Evolutionary conservation across 2,888 invertebrate genomes (phyloP), one percentile per base, ranked within the genome.

Genomic region (Cloeon dipterum): DNA sequence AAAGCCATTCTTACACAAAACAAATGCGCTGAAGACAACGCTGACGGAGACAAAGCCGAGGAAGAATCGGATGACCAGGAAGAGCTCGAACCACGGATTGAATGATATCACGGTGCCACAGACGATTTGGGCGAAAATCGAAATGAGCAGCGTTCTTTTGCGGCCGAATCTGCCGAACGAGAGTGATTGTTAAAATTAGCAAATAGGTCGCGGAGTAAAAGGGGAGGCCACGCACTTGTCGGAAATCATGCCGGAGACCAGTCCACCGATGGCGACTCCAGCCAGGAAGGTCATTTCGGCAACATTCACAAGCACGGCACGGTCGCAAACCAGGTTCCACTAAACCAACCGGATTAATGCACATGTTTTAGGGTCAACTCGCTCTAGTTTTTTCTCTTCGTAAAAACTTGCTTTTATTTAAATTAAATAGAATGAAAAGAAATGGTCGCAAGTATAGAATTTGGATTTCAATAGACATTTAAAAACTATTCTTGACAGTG

Each of bases 1-100:
- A n/a, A n/a, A n/a, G n/a, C n/a, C n/a, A n/a, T n/a, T n/a, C n/a
- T 49, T 46, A 59, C 59, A 55, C 25, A 82, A 59, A 5, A 82
- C 79, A 46, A 82, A 76, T 19, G 75, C 77, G 26, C 78, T 73
- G 52, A 79, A 77, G 18, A 81, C 81, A 34, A 81, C 73, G 14
- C 79, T 77, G 11, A 79, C 77, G 1, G 75, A 77, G 11, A 76
- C 73, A 45, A 74, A 68, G 1, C 82, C 82, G 52, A 78, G 65
- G 3, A 74, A 49, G 3, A 74, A 68, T 32, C 81, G 61, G 32
- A 81, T 62, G 1, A 69, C 55, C 33, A 76, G 62, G 55, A 78
- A 82, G 42, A 76, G 61, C 44, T 70, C 59, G 54, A 72, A 76
- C 44, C 73, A 72, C 16, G 73, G 70, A 4, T 70, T 68, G 46